Evolutionary conservation across 2,113 vertebrate genomes (phyloP), one percentile per base, ranked within the genome.

Genomic region (Platanista minor): DNA sequence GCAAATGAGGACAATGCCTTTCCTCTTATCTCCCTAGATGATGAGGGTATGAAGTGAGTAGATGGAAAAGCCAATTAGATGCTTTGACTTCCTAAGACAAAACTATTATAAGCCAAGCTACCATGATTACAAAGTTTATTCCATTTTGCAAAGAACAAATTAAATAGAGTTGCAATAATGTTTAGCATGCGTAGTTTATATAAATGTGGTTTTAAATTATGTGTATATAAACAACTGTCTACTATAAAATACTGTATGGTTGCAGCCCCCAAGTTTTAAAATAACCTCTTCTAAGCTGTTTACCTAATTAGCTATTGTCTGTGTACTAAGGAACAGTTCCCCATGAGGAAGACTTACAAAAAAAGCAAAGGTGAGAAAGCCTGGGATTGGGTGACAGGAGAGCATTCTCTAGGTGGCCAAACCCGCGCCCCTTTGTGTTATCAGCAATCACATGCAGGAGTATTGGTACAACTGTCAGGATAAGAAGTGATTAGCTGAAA

Each of bases 141-240:
- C 67, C 27, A 94, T 62, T 81, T 94, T 95, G 27, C 59, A 95
- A 87, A 88, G 77, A 94, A 88, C 15, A n/a, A 31, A 80, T 91
- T 95, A 96, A 95, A 93, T 96, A 82, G 66, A 90, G 64, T 83
- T 85, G 84, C 87, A 92, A 96, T 87, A 75, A 52, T 64, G 59
- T 87, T 62, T 95, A 52, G 23, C 72, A n/a, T 17, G 31, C 66
- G 87, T 31, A 82, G 18, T 91, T 92, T 94, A 57, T 87, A 87
- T 67, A 92, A 96, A 82, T 57, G 41, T 1, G 23, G 2, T 78
- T 21, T 83, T 86, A 41, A 54, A 90, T 18, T 75, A 23, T 36
- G 15, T 54, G 14, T 11, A 33, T 91, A 41, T 49, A 88, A 85
- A 85, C 83, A 78, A 62, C 66, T 86, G n/a, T 57, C 67, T 81